Evolutionary conservation across 2,888 invertebrate genomes (phyloP).

Genomic region (Lepidochrysops patricia): DNA sequence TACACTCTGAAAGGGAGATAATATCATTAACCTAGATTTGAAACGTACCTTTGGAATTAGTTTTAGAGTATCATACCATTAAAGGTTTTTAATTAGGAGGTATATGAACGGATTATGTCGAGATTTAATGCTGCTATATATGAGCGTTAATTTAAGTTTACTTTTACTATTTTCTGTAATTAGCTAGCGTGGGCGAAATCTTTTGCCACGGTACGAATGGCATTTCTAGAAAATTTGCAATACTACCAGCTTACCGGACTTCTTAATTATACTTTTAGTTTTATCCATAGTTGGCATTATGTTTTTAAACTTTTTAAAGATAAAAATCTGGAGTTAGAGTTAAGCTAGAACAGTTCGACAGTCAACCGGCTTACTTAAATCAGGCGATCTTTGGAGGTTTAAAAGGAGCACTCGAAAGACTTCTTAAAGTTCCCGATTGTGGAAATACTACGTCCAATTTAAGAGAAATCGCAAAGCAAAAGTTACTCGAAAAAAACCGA

Average conservation of each 20-base stretch:
- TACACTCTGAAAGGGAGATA: conserved; percentile 20
- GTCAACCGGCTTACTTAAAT: neutral
- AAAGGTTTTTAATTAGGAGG: conserved; percentile 3
- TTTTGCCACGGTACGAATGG: neutral
- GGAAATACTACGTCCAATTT: neutral
- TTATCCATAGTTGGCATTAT: neutral
- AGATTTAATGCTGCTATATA: neutral
- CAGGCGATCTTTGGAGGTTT: conserved; percentile 1
- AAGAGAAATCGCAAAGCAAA: conserved; percentile 10
- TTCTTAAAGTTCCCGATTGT: neutral
- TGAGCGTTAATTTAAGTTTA: neutral
- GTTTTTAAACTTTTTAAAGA: neutral
- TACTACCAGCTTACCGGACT: neutral
- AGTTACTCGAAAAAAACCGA: neutral
- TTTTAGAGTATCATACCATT: neutral
- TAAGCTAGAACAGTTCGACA: conserved; percentile 2
- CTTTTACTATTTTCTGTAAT: neutral
- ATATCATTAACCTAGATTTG: conserved; percentile 19
- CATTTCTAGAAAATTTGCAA: neutral
- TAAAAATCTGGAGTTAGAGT: neutral
- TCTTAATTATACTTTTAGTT: neutral
- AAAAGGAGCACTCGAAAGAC: neutral
- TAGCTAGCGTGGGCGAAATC: neutral
- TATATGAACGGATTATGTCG: neutral
- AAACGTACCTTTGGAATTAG: conserved; percentile 9